Evolutionary conservation across 2,888 invertebrate genomes (phyloP), one percentile per base, ranked within the genome.

Genomic region (Stenchaetothrips biformis): DNA sequence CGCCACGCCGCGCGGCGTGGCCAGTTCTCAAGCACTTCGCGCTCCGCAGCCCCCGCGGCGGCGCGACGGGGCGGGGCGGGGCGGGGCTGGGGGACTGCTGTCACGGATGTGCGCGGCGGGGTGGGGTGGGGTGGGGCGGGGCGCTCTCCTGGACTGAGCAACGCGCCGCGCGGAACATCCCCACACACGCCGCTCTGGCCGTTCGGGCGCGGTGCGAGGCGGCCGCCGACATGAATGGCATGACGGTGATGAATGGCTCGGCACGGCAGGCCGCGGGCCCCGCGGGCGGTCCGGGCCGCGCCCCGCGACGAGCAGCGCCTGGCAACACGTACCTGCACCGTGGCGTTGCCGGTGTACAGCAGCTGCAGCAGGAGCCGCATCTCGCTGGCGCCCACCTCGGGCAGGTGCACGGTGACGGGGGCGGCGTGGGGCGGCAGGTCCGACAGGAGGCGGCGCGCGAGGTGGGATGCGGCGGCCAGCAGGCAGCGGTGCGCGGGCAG

Each of bases 381-480:
- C 85, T 95, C 93, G 82, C 91, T 91, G 85, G 92, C 93, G 87
- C 90, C 92, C 82, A 95, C 82, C 80, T 84, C 95, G 79, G 95
- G 95, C 86, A 95, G 92, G 86, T 95, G 94, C 83, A 95, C 93
- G 80, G 84, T 84, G 82, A 94, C 94, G 82, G 92, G 91, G 85
- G 91, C 92, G 85, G 92, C 92, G 84, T 91, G 89, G 81, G 91
- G 88, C 81, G 92, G 92, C 80, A 91, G 91, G 85, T 93, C 93
- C 86, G 92, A 92, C 84, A 94, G 89, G 84, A 94, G 88, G 84
- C 88, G 92, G 89, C 94, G 92, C 87, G 95, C 92, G 83, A 95
- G 90, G 79, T 95, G 95, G 89, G 94, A 94, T 84, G 95, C 95
- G 82, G 95, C 94, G 79, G 95, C 95, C 89, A 95, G 92, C 85